These are phyloP conservation scores for Copsychus sechellarum DNA, from an alignment of 2,113 vertebrate genomes.

Conservation along the genomic window DNA sequence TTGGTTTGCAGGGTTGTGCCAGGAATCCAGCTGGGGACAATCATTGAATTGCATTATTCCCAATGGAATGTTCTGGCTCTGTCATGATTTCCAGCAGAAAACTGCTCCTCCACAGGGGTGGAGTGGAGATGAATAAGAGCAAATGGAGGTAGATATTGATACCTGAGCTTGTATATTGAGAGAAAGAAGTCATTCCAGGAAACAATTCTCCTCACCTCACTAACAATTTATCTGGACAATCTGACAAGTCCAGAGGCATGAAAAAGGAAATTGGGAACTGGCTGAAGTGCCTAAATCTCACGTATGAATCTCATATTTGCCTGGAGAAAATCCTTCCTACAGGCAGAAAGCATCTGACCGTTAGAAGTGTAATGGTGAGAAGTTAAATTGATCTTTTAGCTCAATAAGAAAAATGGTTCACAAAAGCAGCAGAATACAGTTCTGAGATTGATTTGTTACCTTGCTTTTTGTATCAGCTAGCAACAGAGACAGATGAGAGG, in stretches of 20 bases:
- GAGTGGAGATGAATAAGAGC: background rate
- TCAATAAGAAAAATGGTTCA: background rate
- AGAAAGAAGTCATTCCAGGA: background rate
- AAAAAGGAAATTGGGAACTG: background rate
- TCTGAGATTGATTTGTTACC: slow-evolving; percentile 10
- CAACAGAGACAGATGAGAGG: background rate
- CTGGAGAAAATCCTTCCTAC: background rate
- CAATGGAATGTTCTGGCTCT: background rate
- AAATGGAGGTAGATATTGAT: background rate
- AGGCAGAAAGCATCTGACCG: background rate
- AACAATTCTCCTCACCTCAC: background rate
- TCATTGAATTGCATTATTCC: background rate
- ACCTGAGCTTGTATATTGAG: background rate
- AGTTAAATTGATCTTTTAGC: background rate
- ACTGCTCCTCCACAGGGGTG: background rate
- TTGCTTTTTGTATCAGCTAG: background rate
- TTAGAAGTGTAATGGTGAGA: background rate
- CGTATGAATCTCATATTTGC: background rate
- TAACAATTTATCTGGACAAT: background rate
- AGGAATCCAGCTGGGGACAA: background rate
- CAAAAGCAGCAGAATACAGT: background rate
- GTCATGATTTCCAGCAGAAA: background rate
- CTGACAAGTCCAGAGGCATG: background rate
- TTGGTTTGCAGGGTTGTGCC: background rate
- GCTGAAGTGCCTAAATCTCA: background rate